Base-by-base conservation (phyloP, 1,140 invertebrate species). In the Meloidogyne hapla region DNA sequence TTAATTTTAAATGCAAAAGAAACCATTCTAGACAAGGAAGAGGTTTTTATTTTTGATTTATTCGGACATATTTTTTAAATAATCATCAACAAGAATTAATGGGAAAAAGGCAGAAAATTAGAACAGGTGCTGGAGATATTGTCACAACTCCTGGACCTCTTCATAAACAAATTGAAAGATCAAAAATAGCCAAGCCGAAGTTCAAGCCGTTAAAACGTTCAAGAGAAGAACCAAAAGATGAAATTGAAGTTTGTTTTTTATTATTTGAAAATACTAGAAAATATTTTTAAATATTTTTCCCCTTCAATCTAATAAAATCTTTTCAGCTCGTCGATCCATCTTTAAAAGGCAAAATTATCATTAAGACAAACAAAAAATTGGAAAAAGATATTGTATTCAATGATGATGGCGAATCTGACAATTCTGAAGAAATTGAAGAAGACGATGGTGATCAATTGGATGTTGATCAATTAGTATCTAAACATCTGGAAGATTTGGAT, bases 31-130 rank as follows among this genome's bases (percentile, higher is more conserved):
- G 28, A 75, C 56, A 76, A 13, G 21, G 21, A 18, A 25, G 26
- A 45, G 38, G 40, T 61, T 33, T 33, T 33, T 33, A 33, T 33
- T 33, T 33, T 33, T 33, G 4, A 33, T 33, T 33, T 33, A n/a
- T n/a, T n/a, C n/a, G n/a, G 33, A 33, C n/a, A n/a, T n/a, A n/a
- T n/a, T n/a, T n/a, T n/a, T n/a, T n/a, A 33, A 33, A 33, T 33
- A 33, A 33, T 33, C 33, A 33, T 33, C 33, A 33, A 33, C 9
- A 6, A 68, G 1, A 78, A 70, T 78, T 18, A 66, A 81, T 81
- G 80, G 80, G 80, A 23, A 83, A 83, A 65, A 69, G 67, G n/a
- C 9, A 80, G 40, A 81, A 80, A 23, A 83, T 81, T 48, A 67
- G 69, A 23, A 61, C 80, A 21, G 80, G 81, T 26, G 78, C 79